Evolutionary conservation across 2,113 vertebrate species (phyloP), one percentile per base, ranked within the genome.

Genomic region (Apus apus): DNA sequence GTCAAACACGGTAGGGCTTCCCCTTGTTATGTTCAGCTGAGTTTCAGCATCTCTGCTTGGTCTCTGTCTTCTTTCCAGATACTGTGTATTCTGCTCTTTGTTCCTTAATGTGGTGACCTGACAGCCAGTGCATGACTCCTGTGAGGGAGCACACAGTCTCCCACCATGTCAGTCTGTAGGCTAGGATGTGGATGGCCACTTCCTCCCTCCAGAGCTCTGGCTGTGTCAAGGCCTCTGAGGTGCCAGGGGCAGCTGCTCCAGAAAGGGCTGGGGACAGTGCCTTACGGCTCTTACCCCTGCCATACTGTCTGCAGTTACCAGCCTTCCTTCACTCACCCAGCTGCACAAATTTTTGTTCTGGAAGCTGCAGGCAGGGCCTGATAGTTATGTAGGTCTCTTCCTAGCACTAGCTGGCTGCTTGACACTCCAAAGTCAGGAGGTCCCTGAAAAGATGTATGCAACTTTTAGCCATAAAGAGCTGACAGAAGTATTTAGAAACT

Each of bases 61-160:
- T 34, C 25, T 75, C 45, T 80, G 67, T 38, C 45, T 72, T 48
- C 64, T 53, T 70, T 25, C 20, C 51, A 80, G 36, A 50, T 18
- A 23, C 5, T 48, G 8, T 11, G 18, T 14, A 43, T 23, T 68
- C 38, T 48, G 56, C 30, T 34, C 26, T 34, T 84, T 70, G 14
- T 19, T 51, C 62, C 54, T 68, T 30, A 46, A 60, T 0, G 6
- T 0, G 4, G n/a, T 30, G n/a, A 58, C 9, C 36, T 57, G 54
- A 40, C 30, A 32, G n/a, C 4, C 4, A 38, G 34, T 0, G 0
- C 6, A 5, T 0, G 2, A 29, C 19, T 87, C 22, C 65, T 91
- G 17, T 15, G 40, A 26, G 40, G 3, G 11, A 71, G 46, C 38
- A 62, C 3, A 48, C 2, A 48, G 40, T 30, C 8, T 76, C 20